Evolutionary conservation across 2,113 vertebrate species (phyloP).

Genomic region (Edolisoma coerulescens): DNA sequence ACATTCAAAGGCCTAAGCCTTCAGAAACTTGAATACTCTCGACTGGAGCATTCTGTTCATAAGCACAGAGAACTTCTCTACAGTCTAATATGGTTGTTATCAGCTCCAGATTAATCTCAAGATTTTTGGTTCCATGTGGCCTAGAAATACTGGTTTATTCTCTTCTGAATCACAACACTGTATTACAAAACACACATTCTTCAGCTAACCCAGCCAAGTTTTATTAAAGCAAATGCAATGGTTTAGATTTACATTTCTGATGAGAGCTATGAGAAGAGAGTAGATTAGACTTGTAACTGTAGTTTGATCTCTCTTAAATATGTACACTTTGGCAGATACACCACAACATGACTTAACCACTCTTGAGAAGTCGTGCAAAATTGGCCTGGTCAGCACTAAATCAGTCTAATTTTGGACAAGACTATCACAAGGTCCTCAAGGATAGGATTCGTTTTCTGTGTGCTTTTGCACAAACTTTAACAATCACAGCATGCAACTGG

Average conservation of each 20-base stretch:
- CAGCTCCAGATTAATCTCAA: not conserved
- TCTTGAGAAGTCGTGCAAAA: not conserved
- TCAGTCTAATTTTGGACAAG: not conserved
- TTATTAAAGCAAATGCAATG: not conserved
- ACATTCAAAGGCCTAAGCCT: not conserved
- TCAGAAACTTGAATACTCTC: not conserved
- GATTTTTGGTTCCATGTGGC: not conserved
- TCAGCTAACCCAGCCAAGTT: not conserved
- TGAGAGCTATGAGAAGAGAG: not conserved
- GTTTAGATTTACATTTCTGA: conserved; percentile 9
- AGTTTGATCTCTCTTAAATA: not conserved
- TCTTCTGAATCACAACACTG: not conserved
- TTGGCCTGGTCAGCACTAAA: not conserved
- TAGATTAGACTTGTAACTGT: not conserved
- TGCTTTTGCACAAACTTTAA: not conserved
- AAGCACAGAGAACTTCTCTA: not conserved
- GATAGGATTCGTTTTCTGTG: not conserved
- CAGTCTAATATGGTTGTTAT: not conserved
- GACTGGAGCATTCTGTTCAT: not conserved
- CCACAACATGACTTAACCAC: not conserved
- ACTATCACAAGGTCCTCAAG: not conserved
- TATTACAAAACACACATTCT: conserved; percentile 15
- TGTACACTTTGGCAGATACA: not conserved
- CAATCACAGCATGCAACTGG: not conserved
- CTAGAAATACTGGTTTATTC: conserved; percentile 43